Percentiles rank a stretch among this genome's conserved stretches.
These are phyloP conservation scores for Calyptommatus sinebrachiatus DNA, from an alignment of 2,113 vertebrate species.

Conservation along the genomic window DNA sequence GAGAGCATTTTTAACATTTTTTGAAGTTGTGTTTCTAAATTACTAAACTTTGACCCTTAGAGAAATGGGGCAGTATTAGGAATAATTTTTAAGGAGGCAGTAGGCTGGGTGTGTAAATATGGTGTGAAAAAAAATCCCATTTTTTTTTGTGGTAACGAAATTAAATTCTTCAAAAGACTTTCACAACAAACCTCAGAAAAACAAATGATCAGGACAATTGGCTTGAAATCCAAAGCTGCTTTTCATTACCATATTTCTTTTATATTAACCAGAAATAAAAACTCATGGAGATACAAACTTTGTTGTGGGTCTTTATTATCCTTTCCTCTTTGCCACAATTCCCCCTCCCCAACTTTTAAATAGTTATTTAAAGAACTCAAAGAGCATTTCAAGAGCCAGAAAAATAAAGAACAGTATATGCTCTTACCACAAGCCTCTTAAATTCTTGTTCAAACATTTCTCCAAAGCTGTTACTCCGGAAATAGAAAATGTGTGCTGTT, in stretches of 20 bases:
- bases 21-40: not conserved
- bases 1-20: too few species aligned
- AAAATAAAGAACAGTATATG: conserved; percentile 25
- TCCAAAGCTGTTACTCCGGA: conserved; percentile 59
- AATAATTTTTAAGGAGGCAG: conserved; percentile 44
- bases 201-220: conserved; percentile 43
- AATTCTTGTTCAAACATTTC: conserved; percentile 70
- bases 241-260: conserved; percentile 44
- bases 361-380: conserved; percentile 58
- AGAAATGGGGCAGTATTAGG: conserved; percentile 31
- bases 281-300: conserved; percentile 54
- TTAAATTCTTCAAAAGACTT: conserved; percentile 53
- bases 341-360: conserved; percentile 37
- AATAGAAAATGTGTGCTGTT: conserved; percentile 61
- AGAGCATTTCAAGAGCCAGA: conserved; percentile 38
- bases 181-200: conserved; percentile 45
- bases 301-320: conserved; percentile 34
- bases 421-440: conserved; percentile 60
- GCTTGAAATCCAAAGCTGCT: conserved; percentile 43
- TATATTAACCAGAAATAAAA: conserved; percentile 53
- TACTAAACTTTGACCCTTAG: not conserved
- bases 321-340: conserved; percentile 41
- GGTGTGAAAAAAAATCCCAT: conserved; percentile 57
- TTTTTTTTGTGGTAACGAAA: conserved; percentile 65
- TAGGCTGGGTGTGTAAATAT: conserved; percentile 51